Conservation (phyloP, 2,888 invertebrate species). For the Heliconius hortense region DNA sequence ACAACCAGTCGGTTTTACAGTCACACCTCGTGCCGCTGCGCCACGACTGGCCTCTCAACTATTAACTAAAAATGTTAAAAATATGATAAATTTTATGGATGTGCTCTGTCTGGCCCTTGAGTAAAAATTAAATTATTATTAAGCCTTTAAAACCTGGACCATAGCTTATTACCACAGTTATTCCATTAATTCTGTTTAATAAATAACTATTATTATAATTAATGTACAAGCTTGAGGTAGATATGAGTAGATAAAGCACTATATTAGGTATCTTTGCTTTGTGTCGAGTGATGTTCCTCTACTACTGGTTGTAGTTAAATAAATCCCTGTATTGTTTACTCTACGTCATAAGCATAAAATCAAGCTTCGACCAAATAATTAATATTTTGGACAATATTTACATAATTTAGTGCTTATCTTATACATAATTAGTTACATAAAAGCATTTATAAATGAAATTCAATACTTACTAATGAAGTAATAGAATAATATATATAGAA, state of each 20-base stretch:
- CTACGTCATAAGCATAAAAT: conserved; percentile 2
- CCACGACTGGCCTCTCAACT: too few relatives aligned
- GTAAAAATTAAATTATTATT: neutral
- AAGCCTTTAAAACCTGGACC: neutral
- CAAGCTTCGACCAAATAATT: neutral
- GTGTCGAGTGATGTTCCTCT: neutral
- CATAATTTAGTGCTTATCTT: neutral
- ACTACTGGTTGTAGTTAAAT: neutral
- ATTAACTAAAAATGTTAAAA: neutral
- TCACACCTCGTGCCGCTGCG: too few relatives aligned
- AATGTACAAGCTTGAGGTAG: neutral
- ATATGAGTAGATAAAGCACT: neutral
- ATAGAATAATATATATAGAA: neutral
- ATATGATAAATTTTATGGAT: neutral
- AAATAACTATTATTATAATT: neutral
- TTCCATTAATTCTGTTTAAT: neutral
- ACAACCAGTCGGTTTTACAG: too few relatives aligned
- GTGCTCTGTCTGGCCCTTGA: too few relatives aligned
- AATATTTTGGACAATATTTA: neutral
- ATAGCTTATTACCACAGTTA: neutral
- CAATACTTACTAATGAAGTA: neutral
- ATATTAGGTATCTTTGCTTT: conserved; percentile 6
- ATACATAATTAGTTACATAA: neutral
- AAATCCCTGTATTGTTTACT: neutral
- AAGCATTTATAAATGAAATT: neutral